Evolutionary conservation across 2,113 vertebrate species (phyloP).

Genomic region (Nerophis ophidion): DNA sequence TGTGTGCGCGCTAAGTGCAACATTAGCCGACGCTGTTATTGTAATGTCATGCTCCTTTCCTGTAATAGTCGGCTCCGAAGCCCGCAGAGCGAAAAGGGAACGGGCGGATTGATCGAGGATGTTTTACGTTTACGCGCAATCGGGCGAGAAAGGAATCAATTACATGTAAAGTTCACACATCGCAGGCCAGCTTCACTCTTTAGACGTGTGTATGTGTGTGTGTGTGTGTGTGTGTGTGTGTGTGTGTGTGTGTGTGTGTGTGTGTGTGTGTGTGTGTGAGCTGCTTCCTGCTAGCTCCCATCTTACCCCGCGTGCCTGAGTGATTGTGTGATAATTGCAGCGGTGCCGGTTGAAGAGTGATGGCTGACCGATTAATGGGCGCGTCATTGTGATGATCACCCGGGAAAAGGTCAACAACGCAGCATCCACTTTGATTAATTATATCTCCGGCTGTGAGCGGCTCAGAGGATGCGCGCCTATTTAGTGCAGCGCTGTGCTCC

Average conservation of each 20-base stretch:
- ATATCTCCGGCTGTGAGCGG: conserved; percentile 57
- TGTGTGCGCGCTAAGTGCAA: conserved; percentile 53
- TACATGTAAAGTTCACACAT: conserved; percentile 30
- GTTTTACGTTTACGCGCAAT: conserved; percentile 29
- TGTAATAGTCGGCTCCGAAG: conserved; percentile 69
- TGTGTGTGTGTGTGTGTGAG: conserved; percentile 10
- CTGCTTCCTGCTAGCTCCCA: conserved; percentile 7
- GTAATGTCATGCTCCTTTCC: conserved; percentile 72
- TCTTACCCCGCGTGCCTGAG: conserved; percentile 21
- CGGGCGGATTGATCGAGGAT: conserved; percentile 60
- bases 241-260: conserved; percentile 11
- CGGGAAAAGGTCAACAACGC: conserved; percentile 75
- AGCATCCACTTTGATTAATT: conserved; percentile 72
- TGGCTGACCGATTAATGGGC: conserved; percentile 70
- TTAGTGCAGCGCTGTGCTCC: neutral
- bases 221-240: conserved; percentile 5
- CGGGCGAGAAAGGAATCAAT: conserved; percentile 29
- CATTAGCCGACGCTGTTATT: conserved; percentile 59
- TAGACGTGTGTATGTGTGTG: conserved; percentile 5
- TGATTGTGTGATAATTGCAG: conserved; percentile 55
- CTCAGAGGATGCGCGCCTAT: conserved; percentile 35
- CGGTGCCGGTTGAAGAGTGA: conserved; percentile 59
- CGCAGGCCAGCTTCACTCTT: conserved; percentile 1
- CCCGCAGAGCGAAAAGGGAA: conserved; percentile 53
- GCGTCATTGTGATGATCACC: conserved; percentile 68